phyloP scores from a whole-genome alignment of 2,888 invertebrate genomes.

The Rotaria socialis region DNA sequence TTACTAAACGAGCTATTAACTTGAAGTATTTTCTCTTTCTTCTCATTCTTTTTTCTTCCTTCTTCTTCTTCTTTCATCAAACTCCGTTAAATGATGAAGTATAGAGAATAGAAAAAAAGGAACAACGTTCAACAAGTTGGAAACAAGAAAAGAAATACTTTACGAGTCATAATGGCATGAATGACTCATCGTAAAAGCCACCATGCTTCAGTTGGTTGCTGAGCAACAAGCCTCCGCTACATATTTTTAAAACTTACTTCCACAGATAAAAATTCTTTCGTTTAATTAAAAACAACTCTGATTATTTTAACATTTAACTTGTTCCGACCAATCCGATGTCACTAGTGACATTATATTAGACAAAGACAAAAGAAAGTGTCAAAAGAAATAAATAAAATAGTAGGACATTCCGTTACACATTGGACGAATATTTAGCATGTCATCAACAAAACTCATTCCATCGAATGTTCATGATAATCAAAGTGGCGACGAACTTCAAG shows the following conservation, averaged over 20 bases:
- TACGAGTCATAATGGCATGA: no score
- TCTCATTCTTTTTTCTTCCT: not conserved
- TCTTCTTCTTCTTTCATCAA: no score
- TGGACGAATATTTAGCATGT: not conserved
- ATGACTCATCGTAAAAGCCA: not conserved
- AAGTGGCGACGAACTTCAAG: not conserved
- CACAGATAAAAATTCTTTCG: not conserved
- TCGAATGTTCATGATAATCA: not conserved
- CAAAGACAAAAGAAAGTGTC: not conserved
- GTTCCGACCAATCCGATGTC: not conserved
- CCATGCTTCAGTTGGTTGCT: not conserved
- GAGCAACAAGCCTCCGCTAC: not conserved
- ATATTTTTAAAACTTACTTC: not conserved
- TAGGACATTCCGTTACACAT: no score
- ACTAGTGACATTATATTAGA: not conserved
- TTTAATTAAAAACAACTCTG: no score
- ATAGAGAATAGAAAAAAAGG: not conserved
- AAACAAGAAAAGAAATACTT: no score
- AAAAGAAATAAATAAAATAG: not conserved
- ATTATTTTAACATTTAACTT: not conserved
- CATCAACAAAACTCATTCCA: not conserved
- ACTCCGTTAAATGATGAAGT: no score
- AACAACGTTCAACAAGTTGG: not conserved
- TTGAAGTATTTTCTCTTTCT: not conserved
- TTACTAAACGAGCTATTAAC: not conserved